phyloP scores from a whole-genome alignment of 2,113 vertebrate species.

The Phylloscopus trochilus region DNA sequence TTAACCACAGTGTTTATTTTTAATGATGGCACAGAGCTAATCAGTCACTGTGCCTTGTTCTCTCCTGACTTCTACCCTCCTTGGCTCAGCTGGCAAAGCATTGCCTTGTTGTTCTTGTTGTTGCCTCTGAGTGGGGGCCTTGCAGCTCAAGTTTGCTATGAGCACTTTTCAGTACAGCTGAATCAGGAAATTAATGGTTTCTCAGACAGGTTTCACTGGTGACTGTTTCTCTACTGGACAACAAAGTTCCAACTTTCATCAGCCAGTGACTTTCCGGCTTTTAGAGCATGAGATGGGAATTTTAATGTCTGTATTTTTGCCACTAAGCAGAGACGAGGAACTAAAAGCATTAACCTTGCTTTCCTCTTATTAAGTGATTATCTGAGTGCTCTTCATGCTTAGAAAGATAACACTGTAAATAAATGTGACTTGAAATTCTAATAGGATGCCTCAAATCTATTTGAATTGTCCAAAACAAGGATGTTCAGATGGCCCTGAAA shows the following conservation, averaged over 20 bases:
- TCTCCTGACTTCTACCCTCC: background rate
- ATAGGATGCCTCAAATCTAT: background rate
- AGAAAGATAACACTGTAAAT: background rate
- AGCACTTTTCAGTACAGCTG: background rate
- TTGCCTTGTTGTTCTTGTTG: background rate
- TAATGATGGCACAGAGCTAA: background rate
- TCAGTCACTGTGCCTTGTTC: background rate
- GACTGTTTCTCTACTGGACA: background rate
- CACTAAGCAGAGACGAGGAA: background rate
- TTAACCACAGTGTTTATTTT: background rate
- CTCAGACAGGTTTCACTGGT: background rate
- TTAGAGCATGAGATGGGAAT: background rate
- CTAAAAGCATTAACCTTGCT: slow-evolving; percentile 6
- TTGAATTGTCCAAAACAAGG: background rate
- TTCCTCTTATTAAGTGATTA: slow-evolving; percentile 9
- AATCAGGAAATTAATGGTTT: background rate
- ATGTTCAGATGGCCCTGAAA: slow-evolving; percentile 6
- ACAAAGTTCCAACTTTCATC: background rate
- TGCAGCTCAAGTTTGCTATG: background rate
- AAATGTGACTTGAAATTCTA: slow-evolving; percentile 12
- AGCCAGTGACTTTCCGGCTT: background rate
- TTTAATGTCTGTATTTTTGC: background rate
- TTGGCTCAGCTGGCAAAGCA: background rate
- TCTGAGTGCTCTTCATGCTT: background rate
- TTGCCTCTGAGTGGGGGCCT: background rate